Conservation (phyloP, 2,797 vertebrate genomes). For the Notolabrus celidotus region DNA sequence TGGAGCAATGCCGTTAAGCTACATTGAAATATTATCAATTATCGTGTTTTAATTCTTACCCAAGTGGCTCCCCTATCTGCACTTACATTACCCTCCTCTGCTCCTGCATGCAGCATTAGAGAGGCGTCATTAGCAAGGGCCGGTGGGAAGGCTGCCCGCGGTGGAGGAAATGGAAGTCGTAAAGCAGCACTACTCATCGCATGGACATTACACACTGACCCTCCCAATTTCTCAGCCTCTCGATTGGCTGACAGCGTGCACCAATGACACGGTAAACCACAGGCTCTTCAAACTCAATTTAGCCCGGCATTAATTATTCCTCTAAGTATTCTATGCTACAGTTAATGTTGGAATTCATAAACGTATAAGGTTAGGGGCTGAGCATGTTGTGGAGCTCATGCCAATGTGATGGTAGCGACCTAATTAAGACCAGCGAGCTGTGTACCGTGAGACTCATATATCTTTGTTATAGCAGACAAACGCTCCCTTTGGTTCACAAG, state of each 20-base stretch:
- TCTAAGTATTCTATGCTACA: conserved; percentile 76
- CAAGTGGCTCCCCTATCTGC: conserved; percentile 75
- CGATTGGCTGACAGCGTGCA: conserved; percentile 77
- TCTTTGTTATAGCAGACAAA: conserved; percentile 78
- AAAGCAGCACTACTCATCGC: conserved; percentile 80
- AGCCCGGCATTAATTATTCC: conserved; percentile 83
- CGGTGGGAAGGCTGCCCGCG: conserved; percentile 76
- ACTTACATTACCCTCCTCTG: conserved; percentile 74
- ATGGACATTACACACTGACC: conserved; percentile 83
- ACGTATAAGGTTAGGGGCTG: conserved; percentile 76
- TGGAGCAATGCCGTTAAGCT: conserved; percentile 69
- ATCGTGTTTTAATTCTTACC: conserved; percentile 81
- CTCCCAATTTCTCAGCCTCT: conserved; percentile 78
- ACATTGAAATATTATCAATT: conserved; percentile 82
- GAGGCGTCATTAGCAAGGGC: conserved; percentile 80
- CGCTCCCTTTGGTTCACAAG: conserved; percentile 67
- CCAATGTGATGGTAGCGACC: conserved; percentile 67
- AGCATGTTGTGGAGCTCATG: conserved; percentile 75
- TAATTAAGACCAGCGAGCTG: conserved; percentile 79
- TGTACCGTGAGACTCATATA: conserved; percentile 69
- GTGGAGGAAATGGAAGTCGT: conserved; percentile 84
- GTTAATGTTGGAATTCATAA: conserved; percentile 78
- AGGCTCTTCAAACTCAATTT: conserved; percentile 85
- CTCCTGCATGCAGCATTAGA: conserved; percentile 79
- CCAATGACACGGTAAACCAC: conserved; percentile 81